phyloP scores from a whole-genome alignment of 2,888 invertebrate genomes.

The Drosophila bunnanda region DNA sequence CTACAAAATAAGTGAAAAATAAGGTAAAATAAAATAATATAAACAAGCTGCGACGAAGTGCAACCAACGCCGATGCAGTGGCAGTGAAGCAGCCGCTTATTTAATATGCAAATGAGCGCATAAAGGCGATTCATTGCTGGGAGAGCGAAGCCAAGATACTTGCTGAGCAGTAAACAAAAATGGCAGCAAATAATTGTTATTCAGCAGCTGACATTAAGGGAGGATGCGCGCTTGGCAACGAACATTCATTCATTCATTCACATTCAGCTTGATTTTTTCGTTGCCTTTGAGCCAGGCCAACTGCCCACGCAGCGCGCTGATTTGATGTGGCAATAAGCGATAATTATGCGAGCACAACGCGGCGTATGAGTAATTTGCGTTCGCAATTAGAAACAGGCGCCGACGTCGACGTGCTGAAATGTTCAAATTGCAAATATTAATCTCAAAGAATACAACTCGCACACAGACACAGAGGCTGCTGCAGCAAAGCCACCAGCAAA shows the following conservation, averaged over 20 bases:
- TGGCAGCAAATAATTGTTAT: conserved; percentile 65
- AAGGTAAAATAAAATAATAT: conserved; percentile 11
- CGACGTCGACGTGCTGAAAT: conserved; percentile 67
- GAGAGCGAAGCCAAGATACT: conserved; percentile 59
- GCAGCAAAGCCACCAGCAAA: conserved; percentile 31
- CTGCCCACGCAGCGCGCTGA: conserved; percentile 41
- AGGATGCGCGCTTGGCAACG: conserved; percentile 69
- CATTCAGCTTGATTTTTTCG: conserved; percentile 39
- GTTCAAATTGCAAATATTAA: conserved; percentile 73
- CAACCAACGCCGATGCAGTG: conserved; percentile 57
- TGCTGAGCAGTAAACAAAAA: conserved; percentile 72
- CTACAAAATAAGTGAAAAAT: conserved; percentile 22
- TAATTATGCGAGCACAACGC: conserved; percentile 73
- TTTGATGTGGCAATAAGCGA: conserved; percentile 57
- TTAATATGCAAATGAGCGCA: conserved; percentile 80
- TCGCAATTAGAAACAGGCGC: conserved; percentile 71
- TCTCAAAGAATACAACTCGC: conserved; percentile 38
- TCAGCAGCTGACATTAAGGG: conserved; percentile 56
- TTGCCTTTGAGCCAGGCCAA: conserved; percentile 29
- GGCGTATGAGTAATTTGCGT: conserved; percentile 74
- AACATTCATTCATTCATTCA: conserved; percentile 49
- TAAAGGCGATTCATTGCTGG: conserved; percentile 77
- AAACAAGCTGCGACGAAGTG: conserved; percentile 13
- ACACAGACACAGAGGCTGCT: conserved; percentile 26
- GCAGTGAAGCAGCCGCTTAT: conserved; percentile 63